phyloP scores from a whole-genome alignment of 2,797 vertebrate species.

The Prunella strophiata region DNA sequence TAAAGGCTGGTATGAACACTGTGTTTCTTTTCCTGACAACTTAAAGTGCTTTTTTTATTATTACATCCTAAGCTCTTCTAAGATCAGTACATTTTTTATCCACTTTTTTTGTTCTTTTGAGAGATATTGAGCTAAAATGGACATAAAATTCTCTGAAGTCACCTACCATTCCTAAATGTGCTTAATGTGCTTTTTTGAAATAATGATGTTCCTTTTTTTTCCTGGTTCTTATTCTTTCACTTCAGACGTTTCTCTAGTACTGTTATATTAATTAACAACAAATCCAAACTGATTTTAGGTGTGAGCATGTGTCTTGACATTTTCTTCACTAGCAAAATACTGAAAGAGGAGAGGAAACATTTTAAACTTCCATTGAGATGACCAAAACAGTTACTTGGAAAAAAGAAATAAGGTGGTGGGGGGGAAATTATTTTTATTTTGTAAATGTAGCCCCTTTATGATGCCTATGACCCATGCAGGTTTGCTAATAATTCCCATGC shows the following conservation, averaged over 20 bases:
- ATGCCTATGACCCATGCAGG: neutral
- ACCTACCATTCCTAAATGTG: neutral
- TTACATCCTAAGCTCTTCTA: neutral
- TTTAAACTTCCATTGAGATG: neutral
- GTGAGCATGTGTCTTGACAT: neutral
- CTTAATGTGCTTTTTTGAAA: neutral
- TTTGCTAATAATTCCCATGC: neutral
- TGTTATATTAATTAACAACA: neutral
- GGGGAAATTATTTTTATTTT: neutral
- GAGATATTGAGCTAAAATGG: neutral
- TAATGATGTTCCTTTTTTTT: neutral
- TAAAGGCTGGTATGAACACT: neutral
- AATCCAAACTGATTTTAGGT: neutral
- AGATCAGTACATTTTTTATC: neutral
- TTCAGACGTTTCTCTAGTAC: neutral
- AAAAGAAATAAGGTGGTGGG: too few species aligned
- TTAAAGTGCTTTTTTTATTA: neutral
- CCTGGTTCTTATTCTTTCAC: neutral
- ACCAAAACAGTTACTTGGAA: neutral
- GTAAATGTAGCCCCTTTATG: constrained; percentile 6
- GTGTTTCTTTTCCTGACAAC: constrained; percentile 26
- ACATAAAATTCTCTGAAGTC: neutral
- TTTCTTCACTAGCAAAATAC: neutral
- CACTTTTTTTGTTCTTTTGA: neutral
- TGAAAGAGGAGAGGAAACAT: neutral